phyloP scores from a whole-genome alignment of 2,113 vertebrate species.

The Rhabdornis inornatus region DNA sequence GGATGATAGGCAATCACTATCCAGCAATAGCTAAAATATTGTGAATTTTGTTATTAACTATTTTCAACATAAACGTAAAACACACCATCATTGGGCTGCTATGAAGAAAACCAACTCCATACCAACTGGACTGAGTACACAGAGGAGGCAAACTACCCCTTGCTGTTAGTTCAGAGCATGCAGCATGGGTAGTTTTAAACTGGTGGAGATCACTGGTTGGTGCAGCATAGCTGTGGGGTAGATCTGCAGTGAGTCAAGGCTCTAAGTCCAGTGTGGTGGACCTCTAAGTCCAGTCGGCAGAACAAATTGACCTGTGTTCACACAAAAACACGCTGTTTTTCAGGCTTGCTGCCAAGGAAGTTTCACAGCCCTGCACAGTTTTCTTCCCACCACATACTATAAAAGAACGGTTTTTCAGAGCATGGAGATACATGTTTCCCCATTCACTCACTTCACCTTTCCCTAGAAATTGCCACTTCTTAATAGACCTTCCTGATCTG shows the following conservation, averaged over 20 bases:
- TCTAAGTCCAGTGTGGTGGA: neutral
- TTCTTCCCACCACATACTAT: neutral
- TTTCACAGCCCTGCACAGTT: neutral
- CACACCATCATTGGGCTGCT: neutral
- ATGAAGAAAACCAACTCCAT: neutral
- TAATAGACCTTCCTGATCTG: neutral
- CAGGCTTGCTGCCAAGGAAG: neutral
- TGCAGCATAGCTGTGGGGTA: neutral
- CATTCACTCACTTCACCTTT: neutral
- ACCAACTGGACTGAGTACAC: neutral
- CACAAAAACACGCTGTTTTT: neutral
- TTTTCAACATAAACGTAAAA: neutral
- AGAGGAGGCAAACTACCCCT: neutral
- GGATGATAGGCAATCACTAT: neutral
- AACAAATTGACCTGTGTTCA: neutral
- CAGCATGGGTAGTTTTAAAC: no score
- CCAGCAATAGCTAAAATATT: neutral
- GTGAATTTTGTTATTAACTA: fast-evolving
- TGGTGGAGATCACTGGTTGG: neutral
- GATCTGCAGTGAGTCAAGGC: neutral
- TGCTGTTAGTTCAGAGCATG: neutral
- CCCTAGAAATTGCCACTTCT: neutral
- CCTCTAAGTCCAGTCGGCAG: neutral
- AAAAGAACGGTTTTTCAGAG: neutral
- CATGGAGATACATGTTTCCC: neutral